Base-by-base conservation (phyloP, 2,113 vertebrate species). In the Triplophysa dalaica region DNA sequence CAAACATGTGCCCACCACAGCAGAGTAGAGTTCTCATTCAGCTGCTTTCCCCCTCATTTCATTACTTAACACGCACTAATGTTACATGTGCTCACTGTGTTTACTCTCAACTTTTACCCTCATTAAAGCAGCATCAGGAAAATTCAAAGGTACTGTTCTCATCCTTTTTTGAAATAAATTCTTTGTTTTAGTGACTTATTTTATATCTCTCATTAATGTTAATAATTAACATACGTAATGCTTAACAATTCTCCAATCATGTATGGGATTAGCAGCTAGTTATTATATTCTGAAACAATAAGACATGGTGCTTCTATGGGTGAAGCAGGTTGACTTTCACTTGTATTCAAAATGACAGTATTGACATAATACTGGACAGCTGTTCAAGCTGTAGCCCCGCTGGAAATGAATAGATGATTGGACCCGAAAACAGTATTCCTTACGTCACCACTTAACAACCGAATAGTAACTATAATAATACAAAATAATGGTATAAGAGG, bases 111-210 rank as follows among this genome's bases (percentile, higher is more conserved):
- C 79, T 84, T 95, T 88, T 93, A 89, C 91, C 91, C 91, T 60
- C 89, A 90, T 85, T 88, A 48, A 91, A 94, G 97, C 98, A 99
- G 98, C 98, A 97, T 99, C 95, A 98, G 98, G 97, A 99, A 99
- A 95, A 99, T 99, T 88, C 98, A 99, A 97, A 99, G 98, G 98
- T 99, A 99, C 81, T 0, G 93, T 95, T 90, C 85, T 72, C 72
- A 78, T 74, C 86, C 75, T 73, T 80, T 38, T 82, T 63, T 63
- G 11, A 22, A 50, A 41, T 56, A 16, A 9, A n/a, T 26, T 56
- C 19, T 43, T 22, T 74, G 13, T 6, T 43, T 45, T 43, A 14
- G 13, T 19, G 22, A 41, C 33, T 7, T 38, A 7, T 38, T 38
- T 38, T 38, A 58, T 56, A n/a, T 19, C 52, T 54, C 17, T 54